phyloP scores from a whole-genome alignment of 1,140 invertebrate species.

The Euborellia annulipes region DNA sequence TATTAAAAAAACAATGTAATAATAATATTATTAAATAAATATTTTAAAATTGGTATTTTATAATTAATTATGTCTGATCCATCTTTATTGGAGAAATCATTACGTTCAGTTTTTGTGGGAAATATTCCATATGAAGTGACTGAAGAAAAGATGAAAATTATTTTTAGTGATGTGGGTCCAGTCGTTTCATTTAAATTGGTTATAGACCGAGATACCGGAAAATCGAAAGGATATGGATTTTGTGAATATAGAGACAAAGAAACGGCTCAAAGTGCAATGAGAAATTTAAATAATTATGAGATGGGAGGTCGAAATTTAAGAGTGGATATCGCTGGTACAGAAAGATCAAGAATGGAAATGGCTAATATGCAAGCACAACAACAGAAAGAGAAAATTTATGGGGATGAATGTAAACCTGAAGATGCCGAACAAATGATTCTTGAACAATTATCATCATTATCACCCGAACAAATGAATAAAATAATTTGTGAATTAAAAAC shows the following conservation, averaged over 20 bases:
- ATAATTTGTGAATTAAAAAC: slow-evolving; percentile 71
- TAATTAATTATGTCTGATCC: too few relatives aligned
- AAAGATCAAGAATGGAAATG: slow-evolving; percentile 93
- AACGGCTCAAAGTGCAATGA: slow-evolving; percentile 93
- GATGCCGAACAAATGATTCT: slow-evolving; percentile 94
- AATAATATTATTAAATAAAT: too few relatives aligned
- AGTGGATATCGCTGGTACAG: slow-evolving; percentile 96
- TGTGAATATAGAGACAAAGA: slow-evolving; percentile 99
- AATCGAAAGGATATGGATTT: slow-evolving; percentile 99
- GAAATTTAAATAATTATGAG: slow-evolving; percentile 96
- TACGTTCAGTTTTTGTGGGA: slow-evolving; percentile 58
- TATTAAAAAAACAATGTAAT: too few relatives aligned
- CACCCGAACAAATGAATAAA: slow-evolving; percentile 99
- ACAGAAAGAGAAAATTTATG: slow-evolving; percentile 71
- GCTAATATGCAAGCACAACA: slow-evolving; percentile 70
- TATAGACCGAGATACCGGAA: slow-evolving; percentile 96
- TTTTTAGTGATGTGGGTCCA: slow-evolving; percentile 94
- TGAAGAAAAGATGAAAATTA: slow-evolving; percentile 96
- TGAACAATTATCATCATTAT: slow-evolving; percentile 89
- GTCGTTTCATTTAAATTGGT: slow-evolving; percentile 95
- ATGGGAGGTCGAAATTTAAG: slow-evolving; percentile 88
- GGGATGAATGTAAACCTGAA: slow-evolving; percentile 68
- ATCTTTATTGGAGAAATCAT: neutral
- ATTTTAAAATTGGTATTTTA: too few relatives aligned
- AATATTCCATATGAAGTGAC: slow-evolving; percentile 99